These are phyloP conservation scores for Drosophila sp. DNA, from an alignment of 1,140 invertebrate genomes.

Conservation along the genomic window DNA sequence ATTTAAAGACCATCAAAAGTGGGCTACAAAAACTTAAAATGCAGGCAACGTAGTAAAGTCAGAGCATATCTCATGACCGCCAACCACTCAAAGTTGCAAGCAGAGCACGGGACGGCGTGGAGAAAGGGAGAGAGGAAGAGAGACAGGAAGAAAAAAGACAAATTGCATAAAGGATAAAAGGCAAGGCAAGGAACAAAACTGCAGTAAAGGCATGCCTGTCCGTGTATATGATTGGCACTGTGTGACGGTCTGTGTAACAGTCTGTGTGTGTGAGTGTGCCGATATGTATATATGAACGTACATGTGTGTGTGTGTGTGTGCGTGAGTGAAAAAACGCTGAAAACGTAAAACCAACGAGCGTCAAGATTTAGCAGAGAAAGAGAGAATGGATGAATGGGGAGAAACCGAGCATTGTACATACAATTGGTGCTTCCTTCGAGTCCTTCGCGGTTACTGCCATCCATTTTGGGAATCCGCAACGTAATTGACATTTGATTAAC, in stretches of 20 bases:
- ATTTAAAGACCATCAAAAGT: conserved; percentile 64
- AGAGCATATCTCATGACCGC: conserved; percentile 54
- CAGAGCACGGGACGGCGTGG: conserved; percentile 13
- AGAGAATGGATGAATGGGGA: neutral
- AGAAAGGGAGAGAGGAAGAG: conserved; percentile 30
- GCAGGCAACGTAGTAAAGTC: conserved; percentile 37
- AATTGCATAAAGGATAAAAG: conserved; percentile 68
- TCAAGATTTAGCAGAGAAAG: conserved; percentile 7
- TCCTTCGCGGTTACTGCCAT: conserved; percentile 18
- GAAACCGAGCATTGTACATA: conserved; percentile 24
- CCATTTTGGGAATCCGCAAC: conserved; percentile 60
- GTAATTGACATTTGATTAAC: conserved; percentile 79
- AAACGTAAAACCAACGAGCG: conserved; percentile 40
- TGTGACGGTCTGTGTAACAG: conserved; percentile 7
- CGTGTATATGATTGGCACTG: conserved; percentile 38
- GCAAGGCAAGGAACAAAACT: conserved; percentile 38
- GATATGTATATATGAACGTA: conserved; percentile 29
- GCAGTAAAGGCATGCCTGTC: conserved; percentile 38
- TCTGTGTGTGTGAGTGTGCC: neutral
- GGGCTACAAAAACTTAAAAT: conserved; percentile 50
- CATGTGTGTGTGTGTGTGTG: too few species aligned
- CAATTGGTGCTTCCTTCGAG: conserved; percentile 31
- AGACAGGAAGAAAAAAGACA: conserved; percentile 49
- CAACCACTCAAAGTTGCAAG: conserved; percentile 50
- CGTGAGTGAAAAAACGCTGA: conserved; percentile 41